Evolutionary conservation across 2,797 vertebrate genomes (phyloP).

Genomic region (Salmo trutta): DNA sequence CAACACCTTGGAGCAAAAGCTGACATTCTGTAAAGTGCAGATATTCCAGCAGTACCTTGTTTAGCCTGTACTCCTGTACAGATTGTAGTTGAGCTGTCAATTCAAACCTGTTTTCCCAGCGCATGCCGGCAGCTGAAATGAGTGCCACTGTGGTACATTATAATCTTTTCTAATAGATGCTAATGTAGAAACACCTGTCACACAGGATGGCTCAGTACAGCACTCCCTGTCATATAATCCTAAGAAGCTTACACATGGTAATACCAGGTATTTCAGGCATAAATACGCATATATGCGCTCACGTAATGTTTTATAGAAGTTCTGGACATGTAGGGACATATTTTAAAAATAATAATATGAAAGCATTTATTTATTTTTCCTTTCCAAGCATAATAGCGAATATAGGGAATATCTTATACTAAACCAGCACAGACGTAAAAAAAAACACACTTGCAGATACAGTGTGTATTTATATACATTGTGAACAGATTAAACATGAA

Average conservation of each 20-base stretch:
- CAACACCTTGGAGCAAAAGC: not conserved
- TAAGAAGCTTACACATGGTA: conserved; percentile 86
- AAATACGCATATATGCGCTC: conserved; percentile 78
- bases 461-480: conserved; percentile 78
- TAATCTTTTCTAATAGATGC: conserved; percentile 74
- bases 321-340: conserved; percentile 71
- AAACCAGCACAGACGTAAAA: conserved; percentile 72
- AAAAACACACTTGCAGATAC: conserved; percentile 80
- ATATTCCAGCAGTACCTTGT: not conserved
- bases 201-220: conserved; percentile 53
- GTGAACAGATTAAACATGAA: conserved; percentile 85
- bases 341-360: not conserved
- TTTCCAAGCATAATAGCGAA: not conserved
- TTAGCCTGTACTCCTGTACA: not conserved
- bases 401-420: conserved; percentile 62
- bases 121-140: conserved; percentile 56
- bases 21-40: not conserved
- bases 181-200: conserved; percentile 93
- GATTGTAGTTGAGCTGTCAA: not conserved
- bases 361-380: not conserved
- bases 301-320: conserved; percentile 86
- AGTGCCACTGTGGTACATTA: conserved; percentile 68
- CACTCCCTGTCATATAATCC: not conserved
- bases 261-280: conserved; percentile 93
- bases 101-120: conserved; percentile 35